Conservation (phyloP, 2,797 vertebrate genomes). For the Eidolon dupreanum region DNA sequence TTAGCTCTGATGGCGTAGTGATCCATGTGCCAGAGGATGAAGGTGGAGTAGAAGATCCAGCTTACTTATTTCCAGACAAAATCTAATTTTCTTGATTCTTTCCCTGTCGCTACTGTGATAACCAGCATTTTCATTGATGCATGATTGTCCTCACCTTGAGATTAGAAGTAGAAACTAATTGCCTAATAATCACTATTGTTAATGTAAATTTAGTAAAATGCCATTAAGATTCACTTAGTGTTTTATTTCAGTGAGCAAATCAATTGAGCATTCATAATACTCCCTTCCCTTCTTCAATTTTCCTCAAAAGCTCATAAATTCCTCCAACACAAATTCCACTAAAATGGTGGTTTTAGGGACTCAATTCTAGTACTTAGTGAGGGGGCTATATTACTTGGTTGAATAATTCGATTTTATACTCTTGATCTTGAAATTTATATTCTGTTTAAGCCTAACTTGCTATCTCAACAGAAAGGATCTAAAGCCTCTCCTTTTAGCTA, state of each 20-base stretch:
- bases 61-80: neutral
- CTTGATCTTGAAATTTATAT: neutral
- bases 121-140: neutral
- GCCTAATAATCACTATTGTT: neutral
- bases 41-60: neutral
- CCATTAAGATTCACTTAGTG: neutral
- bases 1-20: neutral
- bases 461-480: neutral
- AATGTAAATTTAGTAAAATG: neutral
- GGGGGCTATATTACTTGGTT: neutral
- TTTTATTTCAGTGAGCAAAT: constrained; percentile 50
- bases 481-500: neutral
- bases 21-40: neutral
- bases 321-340: neutral
- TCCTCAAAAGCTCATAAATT: neutral
- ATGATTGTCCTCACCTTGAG: neutral
- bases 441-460: neutral
- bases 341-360: neutral
- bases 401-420: neutral
- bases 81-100: neutral
- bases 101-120: neutral
- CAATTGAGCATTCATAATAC: neutral
- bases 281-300: neutral
- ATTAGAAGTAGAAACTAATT: constrained; percentile 1
- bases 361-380: neutral